phyloP scores from a whole-genome alignment of 2,888 invertebrate genomes.

The Ophraella communa region DNA sequence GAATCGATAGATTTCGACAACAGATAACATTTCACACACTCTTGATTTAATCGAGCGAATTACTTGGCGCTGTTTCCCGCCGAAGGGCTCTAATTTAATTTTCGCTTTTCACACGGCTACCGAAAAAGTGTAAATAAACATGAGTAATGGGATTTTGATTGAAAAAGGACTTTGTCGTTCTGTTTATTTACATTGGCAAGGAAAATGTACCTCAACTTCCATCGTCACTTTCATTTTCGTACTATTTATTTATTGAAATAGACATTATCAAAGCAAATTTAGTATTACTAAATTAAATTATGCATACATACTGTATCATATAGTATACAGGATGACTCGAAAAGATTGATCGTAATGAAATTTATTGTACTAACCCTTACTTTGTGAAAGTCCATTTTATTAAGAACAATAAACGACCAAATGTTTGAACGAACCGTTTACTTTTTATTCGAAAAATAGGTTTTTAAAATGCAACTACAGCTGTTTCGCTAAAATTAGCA shows the following conservation, averaged over 20 bases:
- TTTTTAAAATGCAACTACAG: too few species aligned
- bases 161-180: neutral
- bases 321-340: too few species aligned
- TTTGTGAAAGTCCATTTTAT: too few species aligned
- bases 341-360: too few species aligned
- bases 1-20: constrained; percentile 55
- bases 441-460: too few species aligned
- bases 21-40: constrained; percentile 58
- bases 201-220: neutral
- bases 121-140: constrained; percentile 28
- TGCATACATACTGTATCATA: too few species aligned
- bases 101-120: constrained; percentile 35
- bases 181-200: neutral
- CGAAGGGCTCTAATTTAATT: constrained; percentile 35
- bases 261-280: too few species aligned
- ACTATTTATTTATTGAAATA: neutral
- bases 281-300: too few species aligned
- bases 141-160: constrained; percentile 11
- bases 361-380: too few species aligned
- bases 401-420: too few species aligned
- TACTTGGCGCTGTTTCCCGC: constrained; percentile 34
- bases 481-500: too few species aligned
- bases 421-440: too few species aligned
- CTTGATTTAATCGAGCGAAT: constrained; percentile 49
- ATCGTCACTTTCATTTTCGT: neutral